Conservation (phyloP, 2,113 vertebrate genomes). For the Lophotis ruficrista region DNA sequence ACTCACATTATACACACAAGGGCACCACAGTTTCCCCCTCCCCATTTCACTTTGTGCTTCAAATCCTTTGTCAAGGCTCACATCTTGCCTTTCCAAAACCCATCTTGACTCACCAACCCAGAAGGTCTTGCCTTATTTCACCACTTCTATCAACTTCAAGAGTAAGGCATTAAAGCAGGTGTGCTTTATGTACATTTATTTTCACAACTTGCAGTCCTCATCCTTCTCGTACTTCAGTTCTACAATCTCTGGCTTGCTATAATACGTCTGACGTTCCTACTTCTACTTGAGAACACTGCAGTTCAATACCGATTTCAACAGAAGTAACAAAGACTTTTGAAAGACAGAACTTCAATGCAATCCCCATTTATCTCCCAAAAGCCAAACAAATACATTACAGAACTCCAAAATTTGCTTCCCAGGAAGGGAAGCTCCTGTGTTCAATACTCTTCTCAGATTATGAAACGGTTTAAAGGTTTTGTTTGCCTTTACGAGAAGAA, state of each 20-base stretch:
- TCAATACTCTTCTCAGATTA: neutral
- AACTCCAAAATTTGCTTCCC: neutral
- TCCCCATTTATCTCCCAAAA: neutral
- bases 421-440: neutral
- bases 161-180: neutral
- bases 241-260: neutral
- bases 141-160: neutral
- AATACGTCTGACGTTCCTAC: neutral
- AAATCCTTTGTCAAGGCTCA: neutral
- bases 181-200: neutral
- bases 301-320: neutral
- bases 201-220: neutral
- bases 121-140: neutral
- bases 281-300: neutral
- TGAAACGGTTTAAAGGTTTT: constrained; percentile 1
- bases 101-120: neutral
- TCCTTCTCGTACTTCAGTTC: neutral
- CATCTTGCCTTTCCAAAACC: neutral
- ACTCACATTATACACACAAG: neutral
- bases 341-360: neutral
- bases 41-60: neutral
- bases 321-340: neutral
- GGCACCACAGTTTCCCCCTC: neutral
- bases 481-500: constrained; percentile 23
- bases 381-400: neutral